Conservation (phyloP, 2,888 invertebrate genomes). For the Tipula helvola region DNA sequence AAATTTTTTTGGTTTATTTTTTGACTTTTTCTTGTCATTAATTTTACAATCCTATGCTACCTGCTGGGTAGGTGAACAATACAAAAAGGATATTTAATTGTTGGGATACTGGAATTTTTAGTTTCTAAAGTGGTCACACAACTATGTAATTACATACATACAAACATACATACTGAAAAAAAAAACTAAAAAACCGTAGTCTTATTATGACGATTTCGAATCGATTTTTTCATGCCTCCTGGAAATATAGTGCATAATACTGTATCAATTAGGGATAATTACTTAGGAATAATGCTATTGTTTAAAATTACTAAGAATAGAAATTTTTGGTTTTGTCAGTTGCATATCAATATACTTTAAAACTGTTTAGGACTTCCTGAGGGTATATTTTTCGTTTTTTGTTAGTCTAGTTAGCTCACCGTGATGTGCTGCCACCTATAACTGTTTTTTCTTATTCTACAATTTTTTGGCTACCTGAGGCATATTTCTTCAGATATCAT, state of each 20-base stretch:
- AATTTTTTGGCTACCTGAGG: background rate
- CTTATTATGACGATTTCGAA: background rate
- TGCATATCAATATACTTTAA: background rate
- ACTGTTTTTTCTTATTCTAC: background rate
- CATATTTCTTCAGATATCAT: background rate
- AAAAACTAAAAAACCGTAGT: background rate
- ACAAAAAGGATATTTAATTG: background rate
- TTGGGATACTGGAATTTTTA: background rate
- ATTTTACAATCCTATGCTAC: background rate
- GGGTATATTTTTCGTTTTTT: background rate
- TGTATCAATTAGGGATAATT: background rate
- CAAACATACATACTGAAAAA: background rate
- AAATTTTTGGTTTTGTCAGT: background rate
- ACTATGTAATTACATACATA: background rate
- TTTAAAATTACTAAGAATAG: background rate
- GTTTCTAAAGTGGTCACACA: background rate
- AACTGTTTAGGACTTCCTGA: background rate
- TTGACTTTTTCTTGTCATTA: background rate
- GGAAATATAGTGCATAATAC: background rate
- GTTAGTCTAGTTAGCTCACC: background rate
- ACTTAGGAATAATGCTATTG: background rate
- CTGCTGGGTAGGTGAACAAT: background rate
- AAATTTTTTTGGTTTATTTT: background rate
- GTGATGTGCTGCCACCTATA: background rate
- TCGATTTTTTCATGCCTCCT: background rate